These are phyloP conservation scores for Harpagifer antarcticus DNA, from an alignment of 2,797 vertebrate genomes.

Conservation along the genomic window DNA sequence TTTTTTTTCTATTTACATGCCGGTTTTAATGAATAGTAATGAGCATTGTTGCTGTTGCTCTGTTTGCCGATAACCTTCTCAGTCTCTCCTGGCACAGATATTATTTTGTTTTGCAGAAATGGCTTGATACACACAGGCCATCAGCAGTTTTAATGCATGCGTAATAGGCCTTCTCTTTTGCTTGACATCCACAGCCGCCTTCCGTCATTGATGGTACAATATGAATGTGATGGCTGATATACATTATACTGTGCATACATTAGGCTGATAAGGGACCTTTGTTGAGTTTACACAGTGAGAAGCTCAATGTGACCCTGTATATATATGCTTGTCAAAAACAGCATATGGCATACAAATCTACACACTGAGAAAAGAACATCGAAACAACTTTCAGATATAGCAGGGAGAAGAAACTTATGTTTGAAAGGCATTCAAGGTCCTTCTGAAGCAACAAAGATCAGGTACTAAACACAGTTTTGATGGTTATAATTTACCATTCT, in stretches of 20 bases:
- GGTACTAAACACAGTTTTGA: neutral
- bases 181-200: conserved; percentile 33
- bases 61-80: conserved; percentile 65
- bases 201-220: conserved; percentile 26
- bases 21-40: conserved; percentile 79
- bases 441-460: neutral
- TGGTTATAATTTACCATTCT: neutral
- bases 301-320: conserved; percentile 43
- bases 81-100: conserved; percentile 44
- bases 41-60: conserved; percentile 51
- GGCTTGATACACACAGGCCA: conserved; percentile 38
- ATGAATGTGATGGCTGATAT: conserved; percentile 19
- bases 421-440: neutral
- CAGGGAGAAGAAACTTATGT: neutral
- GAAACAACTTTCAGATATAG: neutral
- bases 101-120: conserved; percentile 55
- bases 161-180: conserved; percentile 42
- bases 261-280: conserved; percentile 38
- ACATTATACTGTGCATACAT: conserved; percentile 34
- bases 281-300: conserved; percentile 1
- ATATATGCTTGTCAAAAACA: neutral
- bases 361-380: neutral
- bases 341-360: conserved; percentile 6
- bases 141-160: conserved; percentile 61
- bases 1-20: conserved; percentile 65